Evolutionary conservation across 2,113 vertebrate species (phyloP), one percentile per base, ranked within the genome.

Genomic region (Solenodon paradoxus): DNA sequence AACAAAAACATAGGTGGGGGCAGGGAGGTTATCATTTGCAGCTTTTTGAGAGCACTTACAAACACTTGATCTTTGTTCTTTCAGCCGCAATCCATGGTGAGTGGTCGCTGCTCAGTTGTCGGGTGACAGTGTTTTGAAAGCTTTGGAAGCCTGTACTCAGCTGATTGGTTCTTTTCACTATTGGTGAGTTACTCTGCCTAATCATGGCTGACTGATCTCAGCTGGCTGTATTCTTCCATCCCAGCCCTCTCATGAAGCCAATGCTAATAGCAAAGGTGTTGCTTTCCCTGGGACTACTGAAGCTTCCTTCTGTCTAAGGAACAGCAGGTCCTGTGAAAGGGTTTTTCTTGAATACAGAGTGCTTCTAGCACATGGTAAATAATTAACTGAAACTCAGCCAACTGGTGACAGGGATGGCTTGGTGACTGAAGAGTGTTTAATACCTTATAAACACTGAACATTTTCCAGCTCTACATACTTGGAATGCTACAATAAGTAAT

Each of bases 401-500:
- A 51, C 72, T 10, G 13, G 42, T 90, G 15, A 79, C 45, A 22
- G 7, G 28, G 28, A 10, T 0, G 5, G 57, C n/a, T 19, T 20
- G 20, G 49, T 38, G 16, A 38, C 64, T 49, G 5, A 24, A 15
- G 49, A 90, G 84, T 47, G 11, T 81, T 97, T 95, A 97, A 87
- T 81, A 97, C 92, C 80, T 96, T 97, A 89, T 96, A 95, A 98
- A 97, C 66, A 95, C 95, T 59, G 26, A 95, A 91, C 69, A 78
- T 97, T 45, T 97, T 96, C 74, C 7, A 95, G 57, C 72, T 87
- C 35, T 86, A 72, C 63, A 75, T 66, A 90, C 79, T 47, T n/a
- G 32, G 83, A 96, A 93, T 72, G 53, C 28, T 51, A 51, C 55
- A 30, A n/a, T 96, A 97, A 97, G 53, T 97, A 96, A 97, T 51